Percentiles rank a stretch among this genome's conserved stretches.
Conservation (phyloP, 2,797 vertebrate genomes). For the Amblyraja radiata region DNA sequence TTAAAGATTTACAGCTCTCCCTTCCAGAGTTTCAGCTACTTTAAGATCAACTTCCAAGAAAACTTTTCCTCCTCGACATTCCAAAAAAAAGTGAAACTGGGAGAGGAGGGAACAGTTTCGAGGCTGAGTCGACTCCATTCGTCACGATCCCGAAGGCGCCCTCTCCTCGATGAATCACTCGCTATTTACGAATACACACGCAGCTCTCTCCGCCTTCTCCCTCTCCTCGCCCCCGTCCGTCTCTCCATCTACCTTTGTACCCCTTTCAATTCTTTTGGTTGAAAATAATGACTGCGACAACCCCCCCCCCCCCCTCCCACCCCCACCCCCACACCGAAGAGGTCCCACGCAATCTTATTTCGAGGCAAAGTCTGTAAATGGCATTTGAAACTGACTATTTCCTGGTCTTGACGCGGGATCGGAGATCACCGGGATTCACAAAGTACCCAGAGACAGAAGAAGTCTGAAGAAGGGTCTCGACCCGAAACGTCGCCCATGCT, state of each 20-base stretch:
- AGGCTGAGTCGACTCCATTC: not conserved
- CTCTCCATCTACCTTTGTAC: no score
- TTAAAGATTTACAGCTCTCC: no score
- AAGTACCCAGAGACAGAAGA: not conserved
- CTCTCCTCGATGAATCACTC: conserved; percentile 32
- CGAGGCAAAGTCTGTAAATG: not conserved
- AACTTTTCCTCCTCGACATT: no score
- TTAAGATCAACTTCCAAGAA: not conserved
- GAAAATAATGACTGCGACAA: not conserved
- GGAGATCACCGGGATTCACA: not conserved
- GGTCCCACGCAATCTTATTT: not conserved
- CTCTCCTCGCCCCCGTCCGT: not conserved
- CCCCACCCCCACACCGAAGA: not conserved
- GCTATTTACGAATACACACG: conserved; percentile 6
- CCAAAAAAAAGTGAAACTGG: not conserved
- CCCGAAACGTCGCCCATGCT: no score
- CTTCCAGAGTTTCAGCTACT: no score
- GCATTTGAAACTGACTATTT: not conserved
- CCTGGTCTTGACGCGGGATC: no score
- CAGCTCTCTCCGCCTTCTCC: not conserved
- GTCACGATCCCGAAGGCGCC: conserved; percentile 24
- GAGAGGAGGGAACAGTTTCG: not conserved
- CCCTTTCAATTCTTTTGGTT: not conserved
- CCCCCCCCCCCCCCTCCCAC: no score
- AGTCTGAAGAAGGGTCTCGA: no score